Percentiles rank a stretch among this genome's conserved stretches.
Evolutionary conservation across 1,140 invertebrate species (phyloP).

Genomic region (Mesaphorura yosii): DNA sequence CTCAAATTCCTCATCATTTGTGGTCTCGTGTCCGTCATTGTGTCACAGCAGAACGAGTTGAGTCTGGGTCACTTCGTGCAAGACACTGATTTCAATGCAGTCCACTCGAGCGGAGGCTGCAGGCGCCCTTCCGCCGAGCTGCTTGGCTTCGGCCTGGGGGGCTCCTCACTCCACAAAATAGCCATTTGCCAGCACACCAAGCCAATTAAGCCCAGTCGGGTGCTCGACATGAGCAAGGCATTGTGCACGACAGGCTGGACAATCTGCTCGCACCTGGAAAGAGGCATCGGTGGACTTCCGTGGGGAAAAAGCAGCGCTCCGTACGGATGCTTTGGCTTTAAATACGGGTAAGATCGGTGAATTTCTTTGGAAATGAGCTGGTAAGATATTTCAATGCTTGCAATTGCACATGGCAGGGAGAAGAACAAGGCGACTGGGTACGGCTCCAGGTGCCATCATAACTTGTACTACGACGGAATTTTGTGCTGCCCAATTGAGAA

Average conservation of each 20-base stretch:
- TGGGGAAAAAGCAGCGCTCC: not conserved
- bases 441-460: not conserved
- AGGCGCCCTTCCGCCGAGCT: too few species aligned
- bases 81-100: too few species aligned
- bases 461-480: not conserved
- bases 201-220: not conserved
- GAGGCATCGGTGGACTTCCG: not conserved
- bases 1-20: too few species aligned
- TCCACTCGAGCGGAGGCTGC: too few species aligned
- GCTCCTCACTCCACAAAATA: too few species aligned
- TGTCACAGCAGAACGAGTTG: too few species aligned
- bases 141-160: too few species aligned
- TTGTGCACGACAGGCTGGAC: not conserved
- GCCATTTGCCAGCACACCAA: not conserved
- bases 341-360: not conserved
- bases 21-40: too few species aligned
- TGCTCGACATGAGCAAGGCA: not conserved
- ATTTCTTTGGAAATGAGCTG: not conserved
- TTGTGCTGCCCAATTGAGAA: not conserved
- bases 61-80: too few species aligned
- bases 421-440: not conserved
- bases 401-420: not conserved
- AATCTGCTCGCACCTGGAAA: not conserved
- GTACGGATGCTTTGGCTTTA: not conserved
- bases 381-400: not conserved